Conservation (phyloP, 2,888 invertebrate genomes). For the Drosophila conformis region DNA sequence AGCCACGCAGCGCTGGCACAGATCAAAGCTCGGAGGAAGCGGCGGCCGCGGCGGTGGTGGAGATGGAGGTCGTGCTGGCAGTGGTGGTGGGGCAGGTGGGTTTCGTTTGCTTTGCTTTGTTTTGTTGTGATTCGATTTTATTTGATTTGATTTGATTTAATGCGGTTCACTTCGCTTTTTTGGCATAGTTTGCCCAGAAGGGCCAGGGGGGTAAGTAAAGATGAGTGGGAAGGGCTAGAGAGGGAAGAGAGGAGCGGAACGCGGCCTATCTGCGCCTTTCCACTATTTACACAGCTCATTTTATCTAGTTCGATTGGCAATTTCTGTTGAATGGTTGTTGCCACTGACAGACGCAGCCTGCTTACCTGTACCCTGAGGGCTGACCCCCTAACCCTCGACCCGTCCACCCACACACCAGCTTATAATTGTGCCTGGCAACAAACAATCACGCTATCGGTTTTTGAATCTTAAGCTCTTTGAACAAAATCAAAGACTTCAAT, state of each 20-base stretch:
- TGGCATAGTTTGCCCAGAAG: constrained; percentile 27
- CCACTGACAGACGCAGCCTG: constrained; percentile 22
- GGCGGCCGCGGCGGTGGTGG: background rate
- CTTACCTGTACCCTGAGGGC: constrained; percentile 27
- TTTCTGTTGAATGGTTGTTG: constrained; percentile 67
- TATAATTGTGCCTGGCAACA: constrained; percentile 63
- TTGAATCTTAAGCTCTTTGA: constrained; percentile 77
- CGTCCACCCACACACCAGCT: constrained; percentile 22
- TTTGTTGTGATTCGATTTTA: constrained; percentile 38
- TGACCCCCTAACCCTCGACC: background rate
- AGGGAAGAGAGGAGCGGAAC: constrained; percentile 2
- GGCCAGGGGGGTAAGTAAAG: too few species aligned
- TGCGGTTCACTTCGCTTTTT: constrained; percentile 29
- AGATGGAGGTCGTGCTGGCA: constrained; percentile 6
- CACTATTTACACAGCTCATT: constrained; percentile 77
- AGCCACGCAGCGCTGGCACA: constrained; percentile 48
- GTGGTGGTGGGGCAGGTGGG: constrained; percentile 8
- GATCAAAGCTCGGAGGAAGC: constrained; percentile 56
- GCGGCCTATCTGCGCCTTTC: constrained; percentile 70
- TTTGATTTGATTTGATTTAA: constrained; percentile 51
- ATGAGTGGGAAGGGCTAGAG: too few species aligned
- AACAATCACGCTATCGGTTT: constrained; percentile 67
- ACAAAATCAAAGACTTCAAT: constrained; percentile 56
- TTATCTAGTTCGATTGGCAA: constrained; percentile 80
- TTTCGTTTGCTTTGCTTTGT: constrained; percentile 19